A percentile compares a stretch with the other conserved stretches of the same genome.
phyloP scores from a whole-genome alignment of 2,888 invertebrate genomes.

The Latheticus oryzae region DNA sequence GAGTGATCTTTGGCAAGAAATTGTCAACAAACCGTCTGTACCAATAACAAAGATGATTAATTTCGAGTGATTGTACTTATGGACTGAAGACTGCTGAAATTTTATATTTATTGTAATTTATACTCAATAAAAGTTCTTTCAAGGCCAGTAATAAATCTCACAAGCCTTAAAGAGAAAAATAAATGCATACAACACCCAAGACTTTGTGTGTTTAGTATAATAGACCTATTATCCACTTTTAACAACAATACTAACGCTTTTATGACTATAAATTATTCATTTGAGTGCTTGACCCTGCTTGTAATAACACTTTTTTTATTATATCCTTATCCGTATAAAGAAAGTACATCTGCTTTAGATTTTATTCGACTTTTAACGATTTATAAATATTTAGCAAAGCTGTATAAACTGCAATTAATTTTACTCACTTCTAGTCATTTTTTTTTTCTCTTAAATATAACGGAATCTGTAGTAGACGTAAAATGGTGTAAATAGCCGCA shows the following conservation, averaged over 20 bases:
- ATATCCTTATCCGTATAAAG: conserved; percentile 30
- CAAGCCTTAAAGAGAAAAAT: conserved; percentile 3
- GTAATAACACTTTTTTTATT: conserved; percentile 16
- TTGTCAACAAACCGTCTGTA: conserved; percentile 68
- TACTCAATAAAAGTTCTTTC: conserved; percentile 21
- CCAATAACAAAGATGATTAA: conserved; percentile 72
- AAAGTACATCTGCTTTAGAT: conserved; percentile 19
- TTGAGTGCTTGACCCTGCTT: conserved; percentile 18
- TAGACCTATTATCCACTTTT: conserved; percentile 25
- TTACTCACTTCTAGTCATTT: conserved; percentile 17
- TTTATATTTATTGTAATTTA: conserved; percentile 31
- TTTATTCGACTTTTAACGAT: conserved; percentile 2
- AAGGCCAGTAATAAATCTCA: not conserved
- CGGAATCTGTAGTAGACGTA: conserved; percentile 9
- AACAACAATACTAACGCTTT: conserved; percentile 25
- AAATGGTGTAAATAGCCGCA: conserved; percentile 15
- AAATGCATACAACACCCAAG: conserved; percentile 1
- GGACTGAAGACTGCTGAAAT: conserved; percentile 26
- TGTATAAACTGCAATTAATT: conserved; percentile 13
- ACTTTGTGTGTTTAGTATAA: conserved; percentile 15
- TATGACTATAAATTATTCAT: conserved; percentile 28
- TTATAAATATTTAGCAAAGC: conserved; percentile 18
- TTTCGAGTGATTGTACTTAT: conserved; percentile 64
- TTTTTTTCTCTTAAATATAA: too few species aligned
- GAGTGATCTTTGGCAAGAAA: conserved; percentile 74